Base-by-base conservation (phyloP, 2,888 invertebrate species). In the Erannis defoliaria region DNA sequence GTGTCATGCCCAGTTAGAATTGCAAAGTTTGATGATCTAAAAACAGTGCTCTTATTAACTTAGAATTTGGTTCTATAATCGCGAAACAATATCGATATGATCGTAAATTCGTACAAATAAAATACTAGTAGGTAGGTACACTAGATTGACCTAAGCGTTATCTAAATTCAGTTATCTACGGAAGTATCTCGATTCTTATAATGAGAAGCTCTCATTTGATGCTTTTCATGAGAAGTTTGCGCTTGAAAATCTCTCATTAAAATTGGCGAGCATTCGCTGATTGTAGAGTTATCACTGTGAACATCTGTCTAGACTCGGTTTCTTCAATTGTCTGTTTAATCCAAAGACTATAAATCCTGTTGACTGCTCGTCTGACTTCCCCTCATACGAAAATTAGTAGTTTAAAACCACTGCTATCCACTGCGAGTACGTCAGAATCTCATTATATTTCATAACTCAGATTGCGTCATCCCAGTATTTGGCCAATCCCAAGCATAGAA, bases 161-260 rank as follows among this genome's bases (percentile, higher is more conserved):
- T 16, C 37, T 23, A 50, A 50, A 50, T 37, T 37, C 10, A 49
- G 18, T 37, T 45, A 29, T 38, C 26, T 26, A 40, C 51, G 51
- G 51, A 51, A 51, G 40, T 51, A 40, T 51, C 38, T 48, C 16
- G 26, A 46, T 46, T 43, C 38, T 38, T 16, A 16, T 16, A 8
- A 26, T 26, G 38, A 16, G 38, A 38, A 38, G 26, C 4, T 14
- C 16, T 42, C 21, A 6, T 8, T 43, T n/a, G 14, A 23, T 40
- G 37, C 12, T 26, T 33, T 55, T 55, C 48, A 40, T 48, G 48
- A 31, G 48, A 48, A 56, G 8, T 18, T 42, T 18, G 21, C 48
- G 16, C 26, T 42, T 48, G 46, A 40, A 48, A 21, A 38, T 56
- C 19, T 37, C 45, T 35, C 23, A 55, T 55, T 48, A 38, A 26